Base-by-base conservation (phyloP, 1,140 invertebrate genomes). In the Anastrepha obliqua region DNA sequence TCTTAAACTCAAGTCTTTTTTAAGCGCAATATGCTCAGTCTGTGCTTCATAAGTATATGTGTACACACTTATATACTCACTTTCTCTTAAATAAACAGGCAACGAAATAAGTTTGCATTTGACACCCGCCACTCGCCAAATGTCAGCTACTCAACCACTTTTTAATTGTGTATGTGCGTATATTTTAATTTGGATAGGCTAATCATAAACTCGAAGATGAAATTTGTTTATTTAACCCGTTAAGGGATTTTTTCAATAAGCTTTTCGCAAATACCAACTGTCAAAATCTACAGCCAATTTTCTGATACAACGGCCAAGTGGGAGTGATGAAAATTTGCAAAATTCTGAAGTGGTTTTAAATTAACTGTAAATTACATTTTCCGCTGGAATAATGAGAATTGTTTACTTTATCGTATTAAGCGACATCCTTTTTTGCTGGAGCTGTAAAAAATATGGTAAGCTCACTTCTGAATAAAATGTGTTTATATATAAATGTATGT, bases 131-230 rank as follows among this genome's bases (percentile, higher is more conserved):
- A 81, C 47, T 55, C 17, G 4, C 44, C 74, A 81, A 67, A 81
- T 55, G 74, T 81, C 74, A 81, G 74, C 74, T 58, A 55, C 47
- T 81, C 74, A 81, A 81, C 74, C 20, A 55, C 74, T 81, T 67
- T 81, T 81, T 47, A 81, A 81, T 81, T 55, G 29, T 29, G 29
- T 29, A 29, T 29, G 29, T 29, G 29, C 29, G 29, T 29, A 44
- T 42, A 74, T 47, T 74, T 74, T n/a, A 81, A 2, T 81, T 81
- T 81, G 44, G 39, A 74, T 81, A 55, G 20, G 74, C 74, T 55
- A 81, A 81, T 81, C 47, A n/a, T 42, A 9, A 29, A 51, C 6
- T 44, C 9, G 42, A 70, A 13, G 13, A 2, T 44, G 42, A 39
- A 58, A 55, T 2, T 17, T 81, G 47, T 81, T 81, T 81, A 47